phyloP scores from a whole-genome alignment of 1,140 invertebrate genomes.

The Bombus vancouverensis region DNA sequence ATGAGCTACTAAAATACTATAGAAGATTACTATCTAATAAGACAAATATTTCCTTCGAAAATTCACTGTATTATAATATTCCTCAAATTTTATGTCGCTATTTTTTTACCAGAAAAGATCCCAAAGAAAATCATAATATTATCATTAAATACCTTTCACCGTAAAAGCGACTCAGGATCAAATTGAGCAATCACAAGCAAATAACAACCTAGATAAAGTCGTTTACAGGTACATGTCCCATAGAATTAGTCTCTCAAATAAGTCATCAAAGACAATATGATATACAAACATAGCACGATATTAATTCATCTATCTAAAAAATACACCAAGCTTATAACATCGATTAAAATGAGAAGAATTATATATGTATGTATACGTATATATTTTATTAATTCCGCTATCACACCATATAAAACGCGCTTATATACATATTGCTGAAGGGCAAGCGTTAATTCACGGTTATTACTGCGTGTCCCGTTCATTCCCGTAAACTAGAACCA shows the following conservation, averaged over 20 bases:
- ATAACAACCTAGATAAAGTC: neutral
- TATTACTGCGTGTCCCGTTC: neutral
- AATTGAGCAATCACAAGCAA: neutral
- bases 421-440: neutral
- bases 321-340: neutral
- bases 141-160: neutral
- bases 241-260: neutral
- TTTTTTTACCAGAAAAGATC: neutral
- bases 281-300: neutral
- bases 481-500: slow-evolving; percentile 14
- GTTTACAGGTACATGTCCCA: neutral
- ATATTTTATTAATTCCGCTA: neutral
- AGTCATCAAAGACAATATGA: neutral
- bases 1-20: too few species aligned
- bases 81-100: neutral
- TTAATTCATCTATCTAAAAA: neutral
- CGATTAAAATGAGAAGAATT: neutral
- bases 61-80: too few species aligned
- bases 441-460: neutral
- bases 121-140: neutral
- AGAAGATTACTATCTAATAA: neutral
- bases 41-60: neutral
- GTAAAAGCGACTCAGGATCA: neutral
- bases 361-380: neutral
- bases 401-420: neutral